Evolutionary conservation across 2,888 invertebrate genomes (phyloP), one percentile per base, ranked within the genome.

Genomic region (Phortica okadai): DNA sequence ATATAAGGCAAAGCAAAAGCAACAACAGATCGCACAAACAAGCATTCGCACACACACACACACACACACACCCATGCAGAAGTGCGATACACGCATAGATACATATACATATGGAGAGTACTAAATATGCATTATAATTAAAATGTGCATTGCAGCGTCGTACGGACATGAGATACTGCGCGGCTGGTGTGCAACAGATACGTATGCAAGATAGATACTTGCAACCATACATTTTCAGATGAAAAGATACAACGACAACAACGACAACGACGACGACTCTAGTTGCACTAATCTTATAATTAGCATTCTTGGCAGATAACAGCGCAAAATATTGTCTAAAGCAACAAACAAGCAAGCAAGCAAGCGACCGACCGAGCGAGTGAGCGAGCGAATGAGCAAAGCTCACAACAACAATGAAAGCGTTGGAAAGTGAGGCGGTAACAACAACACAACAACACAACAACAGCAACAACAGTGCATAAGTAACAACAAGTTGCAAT

Each of bases 401-500:
- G n/a, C 7, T 16, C 14, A 59, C 58, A 59, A 59, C 59, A 21
- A 10, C 59, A 59, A 21, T 10, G 59, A 74, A 44, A 59, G 62
- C 76, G 16, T 50, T 33, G 25, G 56, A 8, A 45, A 72, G 25
- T 16, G 56, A 72, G 75, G 74, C 74, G 80, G 72, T 78, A 79
- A 87, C 86, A 82, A 86, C 85, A 87, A 88, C 88, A 50, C 10
- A 50, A 50, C 50, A 50, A 50, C 50, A 50, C 50, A 33, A 8
- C 50, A 50, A 50, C 50, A 50, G 14, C 10, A 50, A 50, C 50
- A 50, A 50, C 50, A 50, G 14, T 14, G 50, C 50, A 8, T 50
- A 14, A 50, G 50, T 87, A 85, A 88, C 83, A 83, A 85, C 88
- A 85, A 81, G 85, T 84, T 85, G 85, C 88, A 85, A 85, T 85